Conservation (phyloP, 2,888 invertebrate species). For the Lomographa bimaculata region DNA sequence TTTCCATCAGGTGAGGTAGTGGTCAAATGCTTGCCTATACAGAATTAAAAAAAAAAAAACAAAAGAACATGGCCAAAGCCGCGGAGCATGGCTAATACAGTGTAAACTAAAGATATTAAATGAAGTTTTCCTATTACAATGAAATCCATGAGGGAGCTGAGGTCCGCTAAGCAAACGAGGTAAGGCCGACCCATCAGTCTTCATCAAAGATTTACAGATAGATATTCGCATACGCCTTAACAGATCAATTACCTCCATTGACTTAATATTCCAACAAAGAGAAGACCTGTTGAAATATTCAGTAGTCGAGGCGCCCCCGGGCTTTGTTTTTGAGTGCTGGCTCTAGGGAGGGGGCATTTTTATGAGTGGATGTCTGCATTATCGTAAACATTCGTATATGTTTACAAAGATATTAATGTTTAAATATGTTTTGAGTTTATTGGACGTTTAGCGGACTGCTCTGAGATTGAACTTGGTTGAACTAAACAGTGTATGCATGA, state of each 20-base stretch:
- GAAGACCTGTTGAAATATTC: constrained; percentile 80
- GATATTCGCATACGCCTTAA: constrained; percentile 61
- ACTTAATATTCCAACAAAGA: constrained; percentile 80
- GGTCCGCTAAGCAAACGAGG: constrained; percentile 28
- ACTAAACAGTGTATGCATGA: too few species aligned
- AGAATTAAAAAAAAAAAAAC: too few species aligned
- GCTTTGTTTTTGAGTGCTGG: constrained; percentile 78
- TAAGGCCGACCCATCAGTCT: constrained; percentile 38
- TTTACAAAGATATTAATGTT: constrained; percentile 40
- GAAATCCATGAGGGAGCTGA: constrained; percentile 3
- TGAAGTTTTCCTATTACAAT: constrained; percentile 5
- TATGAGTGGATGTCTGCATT: constrained; percentile 72
- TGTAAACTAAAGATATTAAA: too few species aligned
- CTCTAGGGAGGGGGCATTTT: constrained; percentile 66
- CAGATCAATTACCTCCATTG: constrained; percentile 82
- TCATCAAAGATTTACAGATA: constrained; percentile 60
- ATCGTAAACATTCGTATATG: constrained; percentile 70
- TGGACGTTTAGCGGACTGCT: constrained; percentile 1
- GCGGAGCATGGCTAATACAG: too few species aligned
- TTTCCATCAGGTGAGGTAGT: too few species aligned
- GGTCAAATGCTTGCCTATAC: too few species aligned
- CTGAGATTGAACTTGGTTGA: constrained; percentile 7
- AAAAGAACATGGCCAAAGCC: too few species aligned
- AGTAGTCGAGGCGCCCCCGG: constrained; percentile 61
- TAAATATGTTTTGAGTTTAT: constrained; percentile 36